These are phyloP conservation scores for Colletes latitarsis DNA, from an alignment of 1,140 invertebrate species.

Conservation along the genomic window DNA sequence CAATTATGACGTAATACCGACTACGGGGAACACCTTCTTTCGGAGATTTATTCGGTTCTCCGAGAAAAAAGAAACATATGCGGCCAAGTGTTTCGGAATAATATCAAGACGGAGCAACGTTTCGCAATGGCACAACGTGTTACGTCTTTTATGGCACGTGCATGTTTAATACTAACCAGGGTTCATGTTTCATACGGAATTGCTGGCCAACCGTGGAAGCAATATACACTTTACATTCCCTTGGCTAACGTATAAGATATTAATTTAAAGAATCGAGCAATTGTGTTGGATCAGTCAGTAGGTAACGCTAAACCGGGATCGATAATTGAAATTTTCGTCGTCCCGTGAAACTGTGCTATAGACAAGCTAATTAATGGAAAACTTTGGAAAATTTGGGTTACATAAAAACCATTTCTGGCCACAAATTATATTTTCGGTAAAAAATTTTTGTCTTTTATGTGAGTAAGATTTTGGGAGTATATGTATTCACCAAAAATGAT, in stretches of 20 bases:
- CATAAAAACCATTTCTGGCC: no score
- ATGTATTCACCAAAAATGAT: no score
- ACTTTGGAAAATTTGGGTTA: no score
- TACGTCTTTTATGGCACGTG: neutral
- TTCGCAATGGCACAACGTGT: neutral
- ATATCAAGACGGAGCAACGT: no score
- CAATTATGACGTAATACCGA: constrained; percentile 5
- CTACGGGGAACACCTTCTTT: neutral
- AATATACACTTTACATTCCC: neutral
- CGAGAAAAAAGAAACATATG: neutral
- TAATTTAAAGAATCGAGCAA: neutral
- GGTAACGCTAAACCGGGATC: no score
- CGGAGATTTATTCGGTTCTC: neutral
- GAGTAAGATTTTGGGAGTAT: no score
- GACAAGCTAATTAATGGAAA: no score
- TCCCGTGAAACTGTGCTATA: neutral
- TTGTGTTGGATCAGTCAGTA: neutral
- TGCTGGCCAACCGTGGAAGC: neutral
- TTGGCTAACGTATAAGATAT: neutral
- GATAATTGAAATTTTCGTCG: constrained; percentile 13
- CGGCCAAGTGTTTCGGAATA: neutral
- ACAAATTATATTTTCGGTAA: no score
- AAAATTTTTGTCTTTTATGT: no score
- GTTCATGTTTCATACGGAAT: neutral
- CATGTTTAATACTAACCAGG: neutral